Evolutionary conservation across 2,113 vertebrate genomes (phyloP).

Genomic region (Ciconia boyciana): DNA sequence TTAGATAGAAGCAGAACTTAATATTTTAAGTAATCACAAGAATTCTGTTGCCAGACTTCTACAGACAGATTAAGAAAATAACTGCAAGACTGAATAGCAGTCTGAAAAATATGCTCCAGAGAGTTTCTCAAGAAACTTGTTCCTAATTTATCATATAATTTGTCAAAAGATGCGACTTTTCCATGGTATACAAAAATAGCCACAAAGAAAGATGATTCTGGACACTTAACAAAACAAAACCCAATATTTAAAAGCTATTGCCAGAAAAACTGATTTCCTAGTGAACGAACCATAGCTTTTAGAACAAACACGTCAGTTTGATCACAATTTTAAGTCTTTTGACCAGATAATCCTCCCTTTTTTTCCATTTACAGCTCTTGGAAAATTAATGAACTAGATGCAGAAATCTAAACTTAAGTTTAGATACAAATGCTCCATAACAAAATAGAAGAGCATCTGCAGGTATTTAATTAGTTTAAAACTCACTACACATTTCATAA

Average conservation of each 20-base stretch:
- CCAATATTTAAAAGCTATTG: background rate
- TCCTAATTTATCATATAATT: background rate
- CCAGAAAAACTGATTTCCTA: background rate
- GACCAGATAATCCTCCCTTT: background rate
- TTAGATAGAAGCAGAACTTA: background rate
- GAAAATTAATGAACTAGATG: background rate
- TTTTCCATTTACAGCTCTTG: background rate
- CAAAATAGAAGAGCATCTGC: background rate
- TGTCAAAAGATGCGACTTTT: background rate
- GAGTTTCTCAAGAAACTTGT: conserved; percentile 1
- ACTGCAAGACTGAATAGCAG: background rate
- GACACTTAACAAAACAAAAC: background rate
- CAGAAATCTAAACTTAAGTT: background rate
- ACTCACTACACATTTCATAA: background rate
- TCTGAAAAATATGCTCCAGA: background rate
- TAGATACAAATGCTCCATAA: background rate
- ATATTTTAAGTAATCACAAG: background rate
- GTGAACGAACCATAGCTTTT: background rate
- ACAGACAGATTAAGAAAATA: conserved; percentile 3
- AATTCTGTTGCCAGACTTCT: background rate
- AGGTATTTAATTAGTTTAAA: background rate
- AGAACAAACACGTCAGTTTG: background rate
- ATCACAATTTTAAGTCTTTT: background rate
- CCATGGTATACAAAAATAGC: background rate
- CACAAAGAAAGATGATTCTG: background rate